Evolutionary conservation across 1,140 invertebrate species (phyloP).

Genomic region (Drosophila navojoa): DNA sequence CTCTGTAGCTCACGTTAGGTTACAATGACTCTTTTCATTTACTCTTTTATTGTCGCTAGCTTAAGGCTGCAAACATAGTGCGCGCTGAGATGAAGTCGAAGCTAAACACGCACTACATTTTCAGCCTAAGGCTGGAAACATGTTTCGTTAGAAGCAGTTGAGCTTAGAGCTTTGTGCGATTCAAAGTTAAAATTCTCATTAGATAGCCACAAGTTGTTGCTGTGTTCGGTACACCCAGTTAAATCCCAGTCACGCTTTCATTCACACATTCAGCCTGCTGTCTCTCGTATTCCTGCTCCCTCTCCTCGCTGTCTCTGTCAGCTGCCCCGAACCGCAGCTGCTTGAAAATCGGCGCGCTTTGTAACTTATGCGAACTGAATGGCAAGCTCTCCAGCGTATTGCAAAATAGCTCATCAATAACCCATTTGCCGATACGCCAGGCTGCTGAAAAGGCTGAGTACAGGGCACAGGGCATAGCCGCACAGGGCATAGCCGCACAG

Average conservation of each 20-base stretch:
- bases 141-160: neutral
- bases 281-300: neutral
- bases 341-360: slow-evolving; percentile 55
- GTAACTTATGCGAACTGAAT: slow-evolving; percentile 64
- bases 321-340: neutral
- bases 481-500: neutral
- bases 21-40: too few species aligned
- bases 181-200: slow-evolving; percentile 34
- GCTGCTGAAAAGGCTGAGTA: slow-evolving; percentile 34
- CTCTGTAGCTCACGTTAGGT: too few species aligned
- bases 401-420: slow-evolving; percentile 80
- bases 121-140: too few species aligned
- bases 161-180: slow-evolving; percentile 11
- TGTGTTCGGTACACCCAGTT: slow-evolving; percentile 1
- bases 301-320: too few species aligned
- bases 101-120: too few species aligned
- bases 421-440: slow-evolving; percentile 69
- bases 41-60: too few species aligned
- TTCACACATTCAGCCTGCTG: slow-evolving; percentile 51
- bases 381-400: slow-evolving; percentile 44
- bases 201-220: slow-evolving; percentile 40
- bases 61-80: neutral
- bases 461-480: neutral
- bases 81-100: too few species aligned
- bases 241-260: slow-evolving; percentile 62